Evolutionary conservation across 2,888 invertebrate genomes (phyloP).

Genomic region (Ormyrus nitidulus): DNA sequence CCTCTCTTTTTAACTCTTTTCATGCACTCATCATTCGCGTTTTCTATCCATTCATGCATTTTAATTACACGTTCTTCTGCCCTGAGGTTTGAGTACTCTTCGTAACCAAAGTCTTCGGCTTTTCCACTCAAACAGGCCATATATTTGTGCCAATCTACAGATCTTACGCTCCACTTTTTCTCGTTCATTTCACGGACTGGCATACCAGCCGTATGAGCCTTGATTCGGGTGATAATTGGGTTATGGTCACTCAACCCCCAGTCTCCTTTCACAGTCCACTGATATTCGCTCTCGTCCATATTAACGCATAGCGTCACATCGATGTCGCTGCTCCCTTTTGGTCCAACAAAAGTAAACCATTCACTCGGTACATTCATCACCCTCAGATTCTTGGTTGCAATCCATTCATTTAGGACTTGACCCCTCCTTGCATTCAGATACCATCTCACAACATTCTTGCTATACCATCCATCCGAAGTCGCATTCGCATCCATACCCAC

Average conservation of each 20-base stretch:
- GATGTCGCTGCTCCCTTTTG: conserved; percentile 53
- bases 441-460: conserved; percentile 22
- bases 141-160: background rate
- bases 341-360: conserved; percentile 53
- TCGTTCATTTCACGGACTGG: background rate
- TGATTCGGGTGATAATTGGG: background rate
- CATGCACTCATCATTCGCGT: conserved; percentile 19
- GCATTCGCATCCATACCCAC: conserved; percentile 61
- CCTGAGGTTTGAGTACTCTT: background rate
- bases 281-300: background rate
- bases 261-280: conserved; percentile 18
- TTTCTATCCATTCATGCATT: conserved; percentile 4
- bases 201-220: background rate
- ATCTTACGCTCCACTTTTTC: background rate
- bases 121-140: background rate
- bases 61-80: background rate
- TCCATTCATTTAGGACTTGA: background rate
- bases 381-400: conserved; percentile 15
- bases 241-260: conserved; percentile 50
- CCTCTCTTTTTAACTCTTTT: background rate
- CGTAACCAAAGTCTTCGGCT: background rate
- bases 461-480: conserved; percentile 58
- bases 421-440: background rate
- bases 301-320: conserved; percentile 52
- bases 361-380: conserved; percentile 56